Conservation (phyloP, 37 sponge, comb jelly and placozoan species). For the Beroe forskalii region DNA sequence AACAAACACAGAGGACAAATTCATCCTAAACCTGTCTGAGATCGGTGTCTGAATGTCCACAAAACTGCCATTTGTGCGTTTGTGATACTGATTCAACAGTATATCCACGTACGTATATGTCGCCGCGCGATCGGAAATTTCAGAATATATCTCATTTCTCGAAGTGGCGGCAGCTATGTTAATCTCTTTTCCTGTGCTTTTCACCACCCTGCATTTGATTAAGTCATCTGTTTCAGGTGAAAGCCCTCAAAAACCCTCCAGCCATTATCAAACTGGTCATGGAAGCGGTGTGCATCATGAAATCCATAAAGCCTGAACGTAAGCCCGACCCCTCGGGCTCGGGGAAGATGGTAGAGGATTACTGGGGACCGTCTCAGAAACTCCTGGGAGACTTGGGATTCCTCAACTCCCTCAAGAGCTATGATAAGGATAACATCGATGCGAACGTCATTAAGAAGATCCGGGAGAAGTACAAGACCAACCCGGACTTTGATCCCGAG, state of each 20-base stretch:
- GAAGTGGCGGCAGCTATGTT: too few species aligned
- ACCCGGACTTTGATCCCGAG: slow-evolving; percentile 89
- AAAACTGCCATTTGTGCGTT: too few species aligned
- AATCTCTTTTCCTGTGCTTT: background rate
- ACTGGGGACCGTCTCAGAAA: slow-evolving; percentile 96
- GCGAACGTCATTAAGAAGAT: slow-evolving; percentile 95
- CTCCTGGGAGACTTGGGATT: slow-evolving; percentile 95
- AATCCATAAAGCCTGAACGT: slow-evolving; percentile 85
- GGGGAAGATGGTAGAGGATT: slow-evolving; percentile 97
- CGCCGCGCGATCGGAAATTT: too few species aligned
- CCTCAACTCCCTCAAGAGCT: slow-evolving; percentile 87
- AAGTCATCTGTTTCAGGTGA: background rate
- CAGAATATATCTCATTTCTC: background rate
- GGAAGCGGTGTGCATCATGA: slow-evolving; percentile 99
- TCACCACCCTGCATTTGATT: background rate
- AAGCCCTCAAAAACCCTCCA: slow-evolving; percentile 82
- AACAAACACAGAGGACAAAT: too few species aligned
- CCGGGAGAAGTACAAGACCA: slow-evolving; percentile 89
- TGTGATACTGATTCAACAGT: too few species aligned
- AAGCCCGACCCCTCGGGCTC: slow-evolving; percentile 93
- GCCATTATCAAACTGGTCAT: slow-evolving; percentile 89
- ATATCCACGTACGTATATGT: too few species aligned
- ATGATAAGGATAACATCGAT: slow-evolving; percentile 95
- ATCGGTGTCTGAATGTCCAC: too few species aligned
- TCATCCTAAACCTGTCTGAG: too few species aligned